A percentile compares a stretch with the other conserved stretches of the same genome.
Evolutionary conservation across 2,113 vertebrate species (phyloP).

Genomic region (Mellivora capensis): DNA sequence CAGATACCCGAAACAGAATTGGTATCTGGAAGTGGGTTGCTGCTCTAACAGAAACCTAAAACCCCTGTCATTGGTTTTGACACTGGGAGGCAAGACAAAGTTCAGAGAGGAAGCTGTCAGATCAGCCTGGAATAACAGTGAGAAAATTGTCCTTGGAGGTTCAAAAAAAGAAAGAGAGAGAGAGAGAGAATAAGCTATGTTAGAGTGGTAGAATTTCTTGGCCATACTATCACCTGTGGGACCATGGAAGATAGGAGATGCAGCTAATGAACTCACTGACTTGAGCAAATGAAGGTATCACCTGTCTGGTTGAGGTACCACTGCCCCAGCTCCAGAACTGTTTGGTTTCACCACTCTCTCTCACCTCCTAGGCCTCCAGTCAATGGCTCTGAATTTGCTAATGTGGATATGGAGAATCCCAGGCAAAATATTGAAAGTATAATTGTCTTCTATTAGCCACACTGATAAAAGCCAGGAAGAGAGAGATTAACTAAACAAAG

Average conservation of each 20-base stretch:
- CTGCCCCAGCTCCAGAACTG: neutral
- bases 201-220: neutral
- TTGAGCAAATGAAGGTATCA: neutral
- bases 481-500: neutral
- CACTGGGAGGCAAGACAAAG: neutral
- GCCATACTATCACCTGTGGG: neutral
- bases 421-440: neutral
- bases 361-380: neutral
- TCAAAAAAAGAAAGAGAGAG: neutral
- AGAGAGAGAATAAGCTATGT: neutral
- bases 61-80: neutral
- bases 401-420: neutral
- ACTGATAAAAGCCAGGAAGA: neutral
- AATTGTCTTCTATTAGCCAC: neutral
- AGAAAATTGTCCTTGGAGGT: neutral
- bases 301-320: neutral
- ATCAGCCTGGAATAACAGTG: neutral
- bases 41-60: neutral
- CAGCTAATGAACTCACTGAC: neutral
- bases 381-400: neutral
- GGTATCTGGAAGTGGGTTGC: neutral
- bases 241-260: neutral
- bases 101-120: neutral
- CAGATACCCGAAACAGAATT: neutral
- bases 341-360: neutral